These are phyloP conservation scores for Babylonia areolata DNA, from an alignment of 1,140 invertebrate species.

Conservation along the genomic window DNA sequence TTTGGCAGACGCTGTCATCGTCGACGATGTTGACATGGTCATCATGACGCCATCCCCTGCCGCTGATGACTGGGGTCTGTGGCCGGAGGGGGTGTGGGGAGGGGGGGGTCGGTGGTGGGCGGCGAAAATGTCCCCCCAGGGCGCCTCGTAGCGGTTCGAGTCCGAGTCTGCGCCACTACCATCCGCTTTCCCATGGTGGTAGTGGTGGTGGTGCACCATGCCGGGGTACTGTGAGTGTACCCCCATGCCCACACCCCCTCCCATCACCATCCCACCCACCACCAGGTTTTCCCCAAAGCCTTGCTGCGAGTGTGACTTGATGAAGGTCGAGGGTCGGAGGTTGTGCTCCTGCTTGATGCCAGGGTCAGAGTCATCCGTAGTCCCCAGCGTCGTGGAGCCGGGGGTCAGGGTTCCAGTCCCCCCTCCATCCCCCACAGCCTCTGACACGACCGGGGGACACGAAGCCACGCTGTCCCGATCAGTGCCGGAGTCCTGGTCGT, in stretches of 20 bases:
- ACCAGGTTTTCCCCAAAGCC: constrained; percentile 54
- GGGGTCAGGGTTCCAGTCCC: constrained; percentile 58
- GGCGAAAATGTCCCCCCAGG: constrained; percentile 28
- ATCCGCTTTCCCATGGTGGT: constrained; percentile 71
- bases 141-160: constrained; percentile 34
- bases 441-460: constrained; percentile 58
- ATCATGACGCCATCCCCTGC: neutral
- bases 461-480: constrained; percentile 68
- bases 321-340: constrained; percentile 67
- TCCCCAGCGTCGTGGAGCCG: neutral
- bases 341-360: constrained; percentile 70
- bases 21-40: neutral
- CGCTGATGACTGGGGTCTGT: neutral
- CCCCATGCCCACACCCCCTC: neutral
- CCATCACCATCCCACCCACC: neutral
- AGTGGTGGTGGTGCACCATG: constrained; percentile 73
- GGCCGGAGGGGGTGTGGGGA: constrained; percentile 5
- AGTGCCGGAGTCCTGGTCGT: constrained; percentile 68
- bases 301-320: constrained; percentile 72
- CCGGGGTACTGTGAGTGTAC: constrained; percentile 62
- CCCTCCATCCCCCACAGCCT: constrained; percentile 27
- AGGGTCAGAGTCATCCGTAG: constrained; percentile 49
- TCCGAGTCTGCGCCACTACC: constrained; percentile 28
- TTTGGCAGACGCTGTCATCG: constrained; percentile 34
- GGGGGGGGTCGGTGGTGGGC: constrained; percentile 27